These are phyloP conservation scores for Vanessa atalanta DNA, from an alignment of 1,140 invertebrate species.

Conservation along the genomic window DNA sequence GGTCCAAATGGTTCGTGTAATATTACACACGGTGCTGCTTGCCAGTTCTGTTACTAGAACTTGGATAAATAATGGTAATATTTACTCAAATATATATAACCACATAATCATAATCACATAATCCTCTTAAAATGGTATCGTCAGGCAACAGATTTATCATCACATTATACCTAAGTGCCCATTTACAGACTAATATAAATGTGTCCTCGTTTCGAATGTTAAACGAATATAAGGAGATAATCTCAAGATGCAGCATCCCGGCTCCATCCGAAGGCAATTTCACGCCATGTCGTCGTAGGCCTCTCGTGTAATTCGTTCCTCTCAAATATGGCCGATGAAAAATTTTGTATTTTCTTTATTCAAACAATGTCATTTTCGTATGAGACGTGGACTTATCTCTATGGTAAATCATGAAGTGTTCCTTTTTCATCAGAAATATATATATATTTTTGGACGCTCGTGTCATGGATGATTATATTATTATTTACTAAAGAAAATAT, in stretches of 20 bases:
- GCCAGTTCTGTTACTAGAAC: no score
- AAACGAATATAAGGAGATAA: slow-evolving; percentile 45
- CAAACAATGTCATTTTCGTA: slow-evolving; percentile 54
- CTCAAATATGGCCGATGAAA: slow-evolving; percentile 62
- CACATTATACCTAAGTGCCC: slow-evolving; percentile 28
- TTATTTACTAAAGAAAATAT: no score
- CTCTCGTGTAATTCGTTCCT: slow-evolving; percentile 62
- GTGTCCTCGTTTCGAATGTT: slow-evolving; percentile 39
- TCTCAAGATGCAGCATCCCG: slow-evolving; percentile 42
- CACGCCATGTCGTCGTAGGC: slow-evolving; percentile 69
- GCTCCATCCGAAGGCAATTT: slow-evolving; percentile 65
- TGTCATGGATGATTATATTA: no score
- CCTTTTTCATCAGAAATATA: not conserved
- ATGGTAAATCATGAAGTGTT: not conserved
- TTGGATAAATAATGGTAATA: no score
- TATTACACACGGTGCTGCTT: no score
- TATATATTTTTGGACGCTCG: no score
- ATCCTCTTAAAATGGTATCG: not conserved
- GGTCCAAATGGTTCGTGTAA: no score
- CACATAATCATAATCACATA: not conserved
- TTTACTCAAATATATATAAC: no score
- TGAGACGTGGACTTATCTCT: slow-evolving; percentile 4
- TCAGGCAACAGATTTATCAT: slow-evolving; percentile 4
- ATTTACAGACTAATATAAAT: slow-evolving; percentile 37
- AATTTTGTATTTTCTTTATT: slow-evolving; percentile 62